A percentile compares a stretch with the other conserved stretches of the same genome.
phyloP scores from a whole-genome alignment of 2,113 vertebrate species.

The Paramormyrops kingsleyae region DNA sequence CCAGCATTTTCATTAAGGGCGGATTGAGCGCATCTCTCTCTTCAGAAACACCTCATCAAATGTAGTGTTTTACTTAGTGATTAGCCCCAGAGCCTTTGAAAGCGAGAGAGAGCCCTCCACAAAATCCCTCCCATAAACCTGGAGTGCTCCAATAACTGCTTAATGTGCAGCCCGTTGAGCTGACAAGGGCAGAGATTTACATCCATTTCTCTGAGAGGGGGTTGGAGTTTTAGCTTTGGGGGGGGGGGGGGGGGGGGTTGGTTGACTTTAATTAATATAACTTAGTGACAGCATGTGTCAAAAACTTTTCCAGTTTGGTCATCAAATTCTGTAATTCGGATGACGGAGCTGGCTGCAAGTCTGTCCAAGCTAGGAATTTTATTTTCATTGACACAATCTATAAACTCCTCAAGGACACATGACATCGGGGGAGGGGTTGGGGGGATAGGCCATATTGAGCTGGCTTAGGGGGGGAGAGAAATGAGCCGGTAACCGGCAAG shows the following conservation, averaged over 20 bases:
- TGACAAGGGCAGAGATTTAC: constrained; percentile 73
- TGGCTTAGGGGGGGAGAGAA: constrained; percentile 50
- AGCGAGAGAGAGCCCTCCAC: constrained; percentile 71
- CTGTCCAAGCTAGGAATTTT: constrained; percentile 9
- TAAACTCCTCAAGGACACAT: constrained; percentile 33
- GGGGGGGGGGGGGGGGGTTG: not conserved
- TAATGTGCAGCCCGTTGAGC: constrained; percentile 82
- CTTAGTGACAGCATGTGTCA: not conserved
- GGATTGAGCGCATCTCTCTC: constrained; percentile 89
- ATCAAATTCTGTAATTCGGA: not conserved
- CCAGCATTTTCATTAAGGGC: constrained; percentile 98
- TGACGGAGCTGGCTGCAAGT: not conserved
- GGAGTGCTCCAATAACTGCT: constrained; percentile 83
- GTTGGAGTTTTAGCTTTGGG: not conserved
- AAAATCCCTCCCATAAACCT: constrained; percentile 76
- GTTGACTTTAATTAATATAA: constrained; percentile 20
- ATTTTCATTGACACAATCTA: constrained; percentile 33
- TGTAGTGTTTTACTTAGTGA: constrained; percentile 99
- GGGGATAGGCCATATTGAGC: constrained; percentile 57
- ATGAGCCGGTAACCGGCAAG: constrained; percentile 55
- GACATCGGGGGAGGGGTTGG: constrained; percentile 35
- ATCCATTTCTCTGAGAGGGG: constrained; percentile 60
- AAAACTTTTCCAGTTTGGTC: not conserved
- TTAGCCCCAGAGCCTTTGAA: constrained; percentile 90
- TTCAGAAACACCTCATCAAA: constrained; percentile 99